Evolutionary conservation across 2,113 vertebrate species (phyloP), one percentile per base, ranked within the genome.

Genomic region (Callorhinus ursinus): DNA sequence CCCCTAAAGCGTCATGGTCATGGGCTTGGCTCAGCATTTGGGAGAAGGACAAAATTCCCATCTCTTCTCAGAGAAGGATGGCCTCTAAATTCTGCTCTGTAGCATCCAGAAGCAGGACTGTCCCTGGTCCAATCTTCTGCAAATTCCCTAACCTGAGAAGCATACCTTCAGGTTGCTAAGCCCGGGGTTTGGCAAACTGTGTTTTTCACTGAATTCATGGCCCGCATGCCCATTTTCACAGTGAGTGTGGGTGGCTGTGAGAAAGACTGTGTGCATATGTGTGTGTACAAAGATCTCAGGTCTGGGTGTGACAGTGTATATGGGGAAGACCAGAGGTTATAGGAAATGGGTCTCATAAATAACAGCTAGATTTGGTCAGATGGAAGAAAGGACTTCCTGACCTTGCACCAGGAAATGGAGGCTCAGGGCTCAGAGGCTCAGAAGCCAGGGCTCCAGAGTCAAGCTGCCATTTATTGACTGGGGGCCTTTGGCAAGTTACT

Each of bases 311-410:
- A 89, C 65, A 61, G 31, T 12, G 36, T 21, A 92, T 22, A 4
- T 14, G 0, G 67, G 91, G 19, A 89, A 71, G 69, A 77, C 39
- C 33, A 51, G n/a, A 69, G 84, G 33, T 65, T 67, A 77, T 39
- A 93, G 79, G 79, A 94, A 95, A 67, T 46, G 15, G 22, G 19
- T 31, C 79, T 93, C 51, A 65, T 76, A 95, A 76, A 57, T 12
- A 65, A 80, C 11, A 67, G 36, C 65, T 79, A 74, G 28, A 57
- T 90, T 82, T 92, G 74, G 39, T 83, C 31, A 49, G 11, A 51
- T 51, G 24, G 53, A 85, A 96, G 61, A 33, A 82, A 96, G 74
- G 67, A 89, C 55, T 82, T 93, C 26, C 76, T 93, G 81, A 26
- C 19, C 21, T 88, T 46, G 33, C 42, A 59, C 42, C 1, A 16